Evolutionary conservation across 2,113 vertebrate genomes (phyloP), one percentile per base, ranked within the genome.

Genomic region (Aegypius monachus): DNA sequence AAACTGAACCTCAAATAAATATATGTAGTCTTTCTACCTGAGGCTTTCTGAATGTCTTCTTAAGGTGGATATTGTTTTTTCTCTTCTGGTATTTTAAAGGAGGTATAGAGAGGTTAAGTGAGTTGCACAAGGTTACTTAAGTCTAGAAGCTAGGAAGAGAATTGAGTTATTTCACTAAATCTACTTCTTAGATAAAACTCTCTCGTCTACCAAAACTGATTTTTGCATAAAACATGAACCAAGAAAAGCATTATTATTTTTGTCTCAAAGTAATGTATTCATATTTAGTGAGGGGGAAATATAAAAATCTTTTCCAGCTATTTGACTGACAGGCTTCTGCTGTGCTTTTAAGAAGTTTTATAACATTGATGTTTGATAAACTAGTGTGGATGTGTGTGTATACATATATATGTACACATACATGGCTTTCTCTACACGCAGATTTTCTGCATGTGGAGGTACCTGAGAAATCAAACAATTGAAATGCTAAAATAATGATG

Each of bases 271-370:
- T 91, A 88, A 96, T 89, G 38, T 79, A 83, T 96, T 90, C 78
- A n/a, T 88, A 62, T 63, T 88, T 91, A 81, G 87, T 43, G 81
- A 91, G 56, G 47, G 16, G 38, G 47, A 89, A 95, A 87, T 81
- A 96, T 43, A 16, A 95, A 90, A 90, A 91, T 77, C 63, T 86
- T 95, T 90, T 94, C 40, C 45, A 82, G 58, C 38, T 79, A 75
- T 82, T 95, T 96, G 95, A 97, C 56, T 97, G 94, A 85, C 81
- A 96, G 86, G 65, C 59, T 97, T 97, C 94, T 95, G 83, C 93
- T 95, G 65, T 71, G 36, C 79, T 91, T 97, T 94, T 71, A 82
- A 86, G 45, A 74, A 86, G 71, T 90, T 94, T 91, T 96, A 12
- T 86, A 87, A 90, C 86, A 94, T 38, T 88, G 25, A 50, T 88